Evolutionary conservation across 2,888 invertebrate species (phyloP).

Genomic region (Diaprepes abbreviatus): DNA sequence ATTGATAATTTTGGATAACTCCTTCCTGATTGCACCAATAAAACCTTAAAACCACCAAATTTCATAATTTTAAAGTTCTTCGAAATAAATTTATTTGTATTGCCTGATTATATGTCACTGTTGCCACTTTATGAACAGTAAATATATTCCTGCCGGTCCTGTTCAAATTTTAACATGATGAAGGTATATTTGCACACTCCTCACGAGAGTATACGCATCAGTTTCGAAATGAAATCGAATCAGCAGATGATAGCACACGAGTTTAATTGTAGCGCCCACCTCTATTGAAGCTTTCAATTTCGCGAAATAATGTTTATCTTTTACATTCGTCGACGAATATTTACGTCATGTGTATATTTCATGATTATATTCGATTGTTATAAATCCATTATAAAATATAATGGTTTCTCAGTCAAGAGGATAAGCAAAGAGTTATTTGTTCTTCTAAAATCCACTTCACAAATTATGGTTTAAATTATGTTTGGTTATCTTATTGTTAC

Average conservation of each 20-base stretch:
- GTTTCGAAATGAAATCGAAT: slow-evolving; percentile 65
- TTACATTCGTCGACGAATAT: slow-evolving; percentile 32
- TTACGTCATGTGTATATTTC: slow-evolving; percentile 23
- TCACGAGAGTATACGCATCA: slow-evolving; percentile 59
- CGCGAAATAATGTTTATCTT: slow-evolving; percentile 66
- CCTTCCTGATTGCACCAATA: too few relatives aligned
- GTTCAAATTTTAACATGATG: slow-evolving; percentile 41
- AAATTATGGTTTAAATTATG: background rate
- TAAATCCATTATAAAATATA: slow-evolving; percentile 11
- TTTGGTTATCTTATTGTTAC: background rate
- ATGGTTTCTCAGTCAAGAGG: slow-evolving; percentile 9
- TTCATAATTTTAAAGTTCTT: too few relatives aligned
- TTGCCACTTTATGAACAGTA: too few relatives aligned
- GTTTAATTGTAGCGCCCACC: slow-evolving; percentile 67
- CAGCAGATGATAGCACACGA: slow-evolving; percentile 60
- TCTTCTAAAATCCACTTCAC: background rate
- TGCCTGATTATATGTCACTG: too few relatives aligned
- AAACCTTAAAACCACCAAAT: too few relatives aligned
- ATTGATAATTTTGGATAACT: too few relatives aligned
- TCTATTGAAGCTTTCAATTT: slow-evolving; percentile 67
- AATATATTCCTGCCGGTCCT: slow-evolving; percentile 26
- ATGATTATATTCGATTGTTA: slow-evolving; percentile 39
- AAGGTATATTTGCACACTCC: slow-evolving; percentile 60
- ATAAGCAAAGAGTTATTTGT: background rate
- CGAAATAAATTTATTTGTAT: too few relatives aligned